Evolutionary conservation across 2,888 invertebrate species (phyloP).

Genomic region (Drosophila recens): DNA sequence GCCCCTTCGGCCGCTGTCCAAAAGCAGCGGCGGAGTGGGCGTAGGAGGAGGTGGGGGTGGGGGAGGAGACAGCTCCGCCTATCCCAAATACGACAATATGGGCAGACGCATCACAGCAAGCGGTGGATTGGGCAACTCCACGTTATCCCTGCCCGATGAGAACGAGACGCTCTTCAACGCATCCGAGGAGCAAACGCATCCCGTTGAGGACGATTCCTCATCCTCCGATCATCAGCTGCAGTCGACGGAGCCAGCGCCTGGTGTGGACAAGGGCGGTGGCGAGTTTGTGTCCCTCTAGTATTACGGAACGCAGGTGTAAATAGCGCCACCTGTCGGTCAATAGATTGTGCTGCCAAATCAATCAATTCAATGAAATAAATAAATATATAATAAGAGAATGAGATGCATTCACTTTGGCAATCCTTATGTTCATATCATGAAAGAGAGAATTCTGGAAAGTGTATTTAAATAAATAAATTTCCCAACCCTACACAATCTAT

Average conservation of each 20-base stretch:
- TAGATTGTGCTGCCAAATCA: slow-evolving; percentile 59
- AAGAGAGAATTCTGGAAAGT: slow-evolving; percentile 23
- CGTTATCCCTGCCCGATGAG: slow-evolving; percentile 91
- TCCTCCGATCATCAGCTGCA: slow-evolving; percentile 63
- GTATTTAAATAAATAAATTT: slow-evolving; percentile 4
- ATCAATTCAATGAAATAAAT: slow-evolving; percentile 12
- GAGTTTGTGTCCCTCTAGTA: slow-evolving; percentile 85
- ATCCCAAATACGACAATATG: slow-evolving; percentile 93
- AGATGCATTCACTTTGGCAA: slow-evolving; percentile 53
- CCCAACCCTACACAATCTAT: slow-evolving; percentile 62
- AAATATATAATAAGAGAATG: too few relatives aligned
- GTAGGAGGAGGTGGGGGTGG: slow-evolving; percentile 28
- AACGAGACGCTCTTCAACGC: slow-evolving; percentile 84
- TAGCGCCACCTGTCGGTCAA: slow-evolving; percentile 69
- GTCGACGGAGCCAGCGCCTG: slow-evolving; percentile 60
- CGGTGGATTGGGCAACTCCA: slow-evolving; percentile 89
- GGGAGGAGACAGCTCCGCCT: slow-evolving; percentile 65
- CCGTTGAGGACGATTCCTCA: slow-evolving; percentile 52
- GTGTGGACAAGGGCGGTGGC: slow-evolving; percentile 70
- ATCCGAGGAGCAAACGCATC: slow-evolving; percentile 67
- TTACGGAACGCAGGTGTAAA: slow-evolving; percentile 84
- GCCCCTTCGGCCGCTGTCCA: slow-evolving; percentile 69
- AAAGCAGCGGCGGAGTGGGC: slow-evolving; percentile 26
- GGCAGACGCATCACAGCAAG: slow-evolving; percentile 95
- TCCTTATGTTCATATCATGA: slow-evolving; percentile 76